Percentiles rank a stretch among this genome's conserved stretches.
Evolutionary conservation across 2,888 invertebrate species (phyloP).

Genomic region (Yponomeuta plumbellus): DNA sequence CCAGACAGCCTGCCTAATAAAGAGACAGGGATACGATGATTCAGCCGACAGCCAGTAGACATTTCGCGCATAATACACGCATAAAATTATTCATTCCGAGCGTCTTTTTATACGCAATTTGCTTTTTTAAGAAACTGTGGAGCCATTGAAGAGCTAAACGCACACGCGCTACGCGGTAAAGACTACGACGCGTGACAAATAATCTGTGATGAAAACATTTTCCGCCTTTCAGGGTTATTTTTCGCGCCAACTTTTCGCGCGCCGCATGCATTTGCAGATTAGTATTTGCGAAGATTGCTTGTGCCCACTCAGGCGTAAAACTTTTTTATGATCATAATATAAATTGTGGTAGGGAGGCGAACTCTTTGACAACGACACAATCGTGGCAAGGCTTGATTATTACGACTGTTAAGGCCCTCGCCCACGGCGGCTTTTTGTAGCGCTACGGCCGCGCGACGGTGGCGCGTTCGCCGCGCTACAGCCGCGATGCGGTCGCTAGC

Average conservation of each 20-base stretch:
- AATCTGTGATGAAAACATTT: not conserved
- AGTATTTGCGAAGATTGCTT: not conserved
- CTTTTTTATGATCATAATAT: not conserved
- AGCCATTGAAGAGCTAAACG: not conserved
- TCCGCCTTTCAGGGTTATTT: not conserved
- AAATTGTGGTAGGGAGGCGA: too few relatives aligned
- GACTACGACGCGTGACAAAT: not conserved
- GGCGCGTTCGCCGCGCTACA: too few relatives aligned
- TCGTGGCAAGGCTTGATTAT: too few relatives aligned
- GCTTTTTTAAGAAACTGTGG: not conserved
- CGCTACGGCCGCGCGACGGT: too few relatives aligned
- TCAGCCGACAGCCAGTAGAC: slow-evolving; percentile 15
- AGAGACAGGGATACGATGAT: not conserved
- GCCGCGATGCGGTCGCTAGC: too few relatives aligned
- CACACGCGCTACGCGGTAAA: not conserved
- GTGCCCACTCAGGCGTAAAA: not conserved
- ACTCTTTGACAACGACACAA: too few relatives aligned
- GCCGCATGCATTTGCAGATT: slow-evolving; percentile 1
- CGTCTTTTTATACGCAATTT: slow-evolving; percentile 15
- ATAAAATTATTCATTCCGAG: slow-evolving; percentile 28
- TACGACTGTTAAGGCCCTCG: too few relatives aligned
- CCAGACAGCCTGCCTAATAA: not conserved
- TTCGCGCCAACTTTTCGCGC: not conserved
- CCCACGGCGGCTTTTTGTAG: too few relatives aligned
- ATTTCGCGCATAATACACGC: slow-evolving; percentile 26